Evolutionary conservation across 1,140 invertebrate genomes (phyloP), one percentile per base, ranked within the genome.

Genomic region (Polypedilum pembai): DNA sequence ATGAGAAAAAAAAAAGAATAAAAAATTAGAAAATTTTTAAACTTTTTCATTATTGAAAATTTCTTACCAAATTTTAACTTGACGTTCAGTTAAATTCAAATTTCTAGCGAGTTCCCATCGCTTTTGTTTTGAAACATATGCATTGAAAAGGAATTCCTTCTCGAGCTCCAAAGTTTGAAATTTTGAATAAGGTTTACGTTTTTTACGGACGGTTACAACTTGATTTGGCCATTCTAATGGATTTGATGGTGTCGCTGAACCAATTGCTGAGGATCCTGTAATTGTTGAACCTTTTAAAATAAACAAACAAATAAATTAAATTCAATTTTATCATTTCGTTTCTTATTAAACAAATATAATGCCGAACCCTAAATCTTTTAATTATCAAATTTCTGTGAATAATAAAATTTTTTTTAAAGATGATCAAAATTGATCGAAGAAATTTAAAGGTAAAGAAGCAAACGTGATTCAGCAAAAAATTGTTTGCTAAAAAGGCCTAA

Each of bases 91-190:
- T 74, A 98, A 86, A 83, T 95, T 95, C 72, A 98, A 84, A 82
- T 94, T 96, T 75, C 94, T 86, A 77, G 96, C 95, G 78, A 98
- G 83, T 83, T 98, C 96, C 94, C 94, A 98, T 76, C 95, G 88
- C 82, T 97, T 98, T 83, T 98, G 96, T 83, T 98, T 98, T 73
- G 94, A 96, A 40, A 98, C 95, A 86, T 98, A 98, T 20, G 94
- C 93, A 85, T 96, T 97, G 84, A 92, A 96, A 7, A 96, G 88
- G 84, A 98, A 98, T 85, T 98, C 96, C 83, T 98, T 98, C 83
- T 98, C 96, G 79, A 98, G 84, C 83, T 98, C 96, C 78, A 98
- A 86, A 0, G 95, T 98, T 82, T 98, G 96, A 84, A 92, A 96
- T 84, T 98, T 98, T 17, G 94, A 96, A 83, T 98, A 98, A 0